Conservation (phyloP, 2,888 invertebrate genomes). For the Drosophila trichaetosa region DNA sequence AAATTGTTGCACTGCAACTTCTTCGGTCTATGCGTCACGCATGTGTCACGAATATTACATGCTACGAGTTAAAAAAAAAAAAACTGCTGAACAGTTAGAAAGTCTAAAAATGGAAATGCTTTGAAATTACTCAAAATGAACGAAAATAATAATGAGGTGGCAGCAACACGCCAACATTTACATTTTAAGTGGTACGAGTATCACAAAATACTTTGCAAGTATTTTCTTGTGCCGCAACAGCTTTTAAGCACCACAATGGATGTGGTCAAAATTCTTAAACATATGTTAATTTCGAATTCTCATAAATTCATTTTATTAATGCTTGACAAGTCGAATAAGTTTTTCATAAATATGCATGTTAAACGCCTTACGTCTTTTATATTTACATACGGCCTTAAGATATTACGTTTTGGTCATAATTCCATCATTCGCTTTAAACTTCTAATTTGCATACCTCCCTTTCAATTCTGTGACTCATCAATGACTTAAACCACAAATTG, state of each 20-base stretch:
- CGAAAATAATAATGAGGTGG: not conserved
- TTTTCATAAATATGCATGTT: conserved; percentile 6
- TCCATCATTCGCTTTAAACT: conserved; percentile 9
- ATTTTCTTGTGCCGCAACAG: not conserved
- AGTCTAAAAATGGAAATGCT: not conserved
- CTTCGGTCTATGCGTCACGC: conserved; percentile 19
- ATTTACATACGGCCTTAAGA: conserved; percentile 31
- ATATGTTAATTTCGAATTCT: not conserved
- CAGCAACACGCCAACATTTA: not conserved
- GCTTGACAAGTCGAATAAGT: not conserved
- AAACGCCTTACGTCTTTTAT: not conserved
- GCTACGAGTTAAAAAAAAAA: not conserved
- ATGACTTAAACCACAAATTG: conserved; percentile 13
- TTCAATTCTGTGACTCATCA: conserved; percentile 40
- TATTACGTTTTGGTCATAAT: conserved; percentile 14
- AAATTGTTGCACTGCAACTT: conserved; percentile 8
- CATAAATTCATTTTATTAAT: not conserved
- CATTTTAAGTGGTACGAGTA: not conserved
- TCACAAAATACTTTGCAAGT: not conserved
- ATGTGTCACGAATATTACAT: conserved; percentile 15
- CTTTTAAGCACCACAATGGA: not conserved
- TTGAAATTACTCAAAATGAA: not conserved
- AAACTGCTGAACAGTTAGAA: not conserved
- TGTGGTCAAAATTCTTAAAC: not conserved
- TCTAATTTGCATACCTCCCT: conserved; percentile 8